Evolutionary conservation across 2,113 vertebrate genomes (phyloP), one percentile per base, ranked within the genome.

Genomic region (Gambusia affinis): DNA sequence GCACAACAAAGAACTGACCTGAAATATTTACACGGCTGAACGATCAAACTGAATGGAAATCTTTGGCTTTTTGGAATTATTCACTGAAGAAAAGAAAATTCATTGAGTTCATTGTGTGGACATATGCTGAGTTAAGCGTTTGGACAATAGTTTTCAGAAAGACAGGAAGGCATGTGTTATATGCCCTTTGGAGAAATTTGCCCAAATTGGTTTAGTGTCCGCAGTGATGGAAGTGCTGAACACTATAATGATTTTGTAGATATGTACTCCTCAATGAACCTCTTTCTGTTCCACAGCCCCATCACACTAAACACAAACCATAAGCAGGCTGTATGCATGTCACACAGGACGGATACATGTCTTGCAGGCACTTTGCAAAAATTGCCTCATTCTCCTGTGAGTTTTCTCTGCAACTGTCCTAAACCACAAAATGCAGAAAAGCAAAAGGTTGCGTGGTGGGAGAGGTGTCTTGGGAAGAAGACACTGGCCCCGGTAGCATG

Each of bases 321-420:
- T 72, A 70, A 42, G 63, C 67, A 61, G 77, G 60, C 77, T 67
- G 79, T 60, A 39, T 76, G 72, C 60, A 77, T 57, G 65, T 78
- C 85, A 76, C 82, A 79, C 60, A 85, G 77, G 70, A 78, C 66
- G 77, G 85, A 90, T 87, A 90, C 86, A 91, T 84, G 85, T 72
- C 82, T 91, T 92, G 88, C 88, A 84, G 81, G 85, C 81, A 87
- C 76, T 83, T 89, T 86, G 82, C 80, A 85, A 81, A 89, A 92
- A 92, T 92, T 93, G 89, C 89, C 83, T 92, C 87, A 90, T 87
- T 66, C 84, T 87, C 80, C 77, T 73, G 69, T 60, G 84, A 90
- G 88, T 72, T 22, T 84, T 85, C 78, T 73, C 78, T 78, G 66
- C 64, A 19, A 76, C 78, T 84, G 88, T 88, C 83, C 89, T 88